These are phyloP conservation scores for Chionodraco myersi DNA, from an alignment of 2,113 vertebrate species.

Conservation along the genomic window DNA sequence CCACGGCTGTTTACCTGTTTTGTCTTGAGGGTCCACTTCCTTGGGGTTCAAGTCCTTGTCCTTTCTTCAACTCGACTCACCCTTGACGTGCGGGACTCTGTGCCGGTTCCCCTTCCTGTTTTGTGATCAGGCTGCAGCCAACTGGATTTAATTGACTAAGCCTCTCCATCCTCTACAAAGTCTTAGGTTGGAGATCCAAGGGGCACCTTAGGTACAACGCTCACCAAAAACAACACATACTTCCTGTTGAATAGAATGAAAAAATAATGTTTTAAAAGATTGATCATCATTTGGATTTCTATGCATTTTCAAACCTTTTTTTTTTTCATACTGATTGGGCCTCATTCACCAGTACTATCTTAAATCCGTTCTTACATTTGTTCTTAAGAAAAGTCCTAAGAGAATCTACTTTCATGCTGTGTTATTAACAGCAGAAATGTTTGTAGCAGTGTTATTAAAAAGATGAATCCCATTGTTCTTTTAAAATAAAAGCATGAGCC, in stretches of 20 bases:
- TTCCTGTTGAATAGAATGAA: background rate
- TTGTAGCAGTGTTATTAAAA: too few species aligned
- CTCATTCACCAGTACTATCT: too few species aligned
- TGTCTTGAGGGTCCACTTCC: constrained; percentile 25
- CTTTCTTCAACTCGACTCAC: constrained; percentile 17
- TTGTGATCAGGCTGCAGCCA: constrained; percentile 50
- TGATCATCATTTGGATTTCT: too few species aligned
- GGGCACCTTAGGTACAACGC: constrained; percentile 18
- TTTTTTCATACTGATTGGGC: too few species aligned
- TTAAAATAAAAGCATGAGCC: too few species aligned
- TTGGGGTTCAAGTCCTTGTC: constrained; percentile 9
- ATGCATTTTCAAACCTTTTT: too few species aligned
- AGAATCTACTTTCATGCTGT: too few species aligned
- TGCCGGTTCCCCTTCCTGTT: constrained; percentile 50
- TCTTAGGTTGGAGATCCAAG: constrained; percentile 39
- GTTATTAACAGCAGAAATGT: too few species aligned
- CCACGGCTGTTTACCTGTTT: constrained; percentile 48
- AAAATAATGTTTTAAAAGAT: background rate
- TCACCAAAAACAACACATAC: background rate
- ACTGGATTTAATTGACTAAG: constrained; percentile 73
- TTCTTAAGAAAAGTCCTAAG: too few species aligned
- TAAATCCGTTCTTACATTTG: too few species aligned
- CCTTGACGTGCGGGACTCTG: constrained; percentile 4
- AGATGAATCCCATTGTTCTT: too few species aligned
- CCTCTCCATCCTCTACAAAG: constrained; percentile 64